Evolutionary conservation across 35 echinoderm and acorn worm species (phyloP).

Genomic region (Heliocidaris tuberculata): DNA sequence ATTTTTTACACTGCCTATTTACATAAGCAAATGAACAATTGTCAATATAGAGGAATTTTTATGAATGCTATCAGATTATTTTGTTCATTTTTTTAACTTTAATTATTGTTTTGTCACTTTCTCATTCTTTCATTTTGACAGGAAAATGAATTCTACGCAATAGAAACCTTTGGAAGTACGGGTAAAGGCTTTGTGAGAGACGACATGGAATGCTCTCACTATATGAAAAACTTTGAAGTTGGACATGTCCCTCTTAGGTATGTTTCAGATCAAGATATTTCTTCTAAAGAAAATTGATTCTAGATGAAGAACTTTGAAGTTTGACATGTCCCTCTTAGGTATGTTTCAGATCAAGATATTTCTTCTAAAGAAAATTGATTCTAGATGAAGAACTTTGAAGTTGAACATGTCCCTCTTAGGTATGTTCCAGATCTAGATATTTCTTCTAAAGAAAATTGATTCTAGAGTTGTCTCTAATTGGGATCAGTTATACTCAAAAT

Average conservation of each 20-base stretch:
- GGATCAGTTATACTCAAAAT: too few species aligned
- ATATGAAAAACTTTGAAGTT: constrained; percentile 99
- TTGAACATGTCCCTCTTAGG: constrained; percentile 96
- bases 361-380: too few species aligned
- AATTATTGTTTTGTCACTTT: too few species aligned
- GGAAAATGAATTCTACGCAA: constrained; percentile 97
- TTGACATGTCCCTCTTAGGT: too few species aligned
- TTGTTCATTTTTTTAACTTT: too few species aligned
- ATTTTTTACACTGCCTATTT: too few species aligned
- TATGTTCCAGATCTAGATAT: constrained; percentile 35
- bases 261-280: neutral
- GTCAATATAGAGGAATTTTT: too few species aligned
- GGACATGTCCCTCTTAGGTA: constrained; percentile 98
- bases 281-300: neutral
- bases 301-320: too few species aligned
- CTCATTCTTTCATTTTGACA: constrained; percentile 40
- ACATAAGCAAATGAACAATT: too few species aligned
- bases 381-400: constrained; percentile 99
- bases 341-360: too few species aligned
- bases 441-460: neutral
- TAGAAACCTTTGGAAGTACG: constrained; percentile 93
- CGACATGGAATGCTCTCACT: constrained; percentile 98
- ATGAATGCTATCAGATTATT: too few species aligned
- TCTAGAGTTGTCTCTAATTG: too few species aligned
- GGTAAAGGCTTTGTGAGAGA: constrained; percentile 95